Evolutionary conservation across 1,140 invertebrate genomes (phyloP).

Genomic region (Rhagoletis zephyria): DNA sequence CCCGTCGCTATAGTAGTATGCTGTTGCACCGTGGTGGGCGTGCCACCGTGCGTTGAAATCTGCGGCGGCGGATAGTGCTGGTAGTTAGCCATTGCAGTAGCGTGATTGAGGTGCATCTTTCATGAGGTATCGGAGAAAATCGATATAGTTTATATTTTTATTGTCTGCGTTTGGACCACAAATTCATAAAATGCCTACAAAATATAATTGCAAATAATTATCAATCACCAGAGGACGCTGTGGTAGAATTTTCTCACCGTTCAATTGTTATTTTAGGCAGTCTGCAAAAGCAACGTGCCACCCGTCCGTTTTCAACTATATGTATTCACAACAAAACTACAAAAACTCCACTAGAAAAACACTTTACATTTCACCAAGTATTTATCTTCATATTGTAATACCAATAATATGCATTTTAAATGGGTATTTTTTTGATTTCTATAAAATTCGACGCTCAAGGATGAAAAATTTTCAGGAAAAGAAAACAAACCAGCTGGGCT

Average conservation of each 20-base stretch:
- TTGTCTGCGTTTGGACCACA: conserved; percentile 27
- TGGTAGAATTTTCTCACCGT: conserved; percentile 53
- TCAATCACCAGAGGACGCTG: conserved; percentile 28
- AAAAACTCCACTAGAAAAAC: conserved; percentile 12
- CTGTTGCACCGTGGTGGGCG: conserved; percentile 63
- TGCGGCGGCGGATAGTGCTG: conserved; percentile 70
- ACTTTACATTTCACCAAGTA: background rate
- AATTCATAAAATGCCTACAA: conserved; percentile 37
- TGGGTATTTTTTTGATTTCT: conserved; percentile 21
- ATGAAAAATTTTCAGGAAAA: conserved; percentile 59
- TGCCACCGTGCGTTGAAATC: conserved; percentile 63
- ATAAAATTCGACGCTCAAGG: conserved; percentile 55
- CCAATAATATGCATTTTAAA: conserved; percentile 6
- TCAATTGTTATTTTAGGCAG: conserved; percentile 55
- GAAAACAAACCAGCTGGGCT: conserved; percentile 61
- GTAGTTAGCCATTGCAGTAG: conserved; percentile 70
- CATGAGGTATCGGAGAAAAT: conserved; percentile 62
- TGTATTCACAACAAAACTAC: conserved; percentile 12
- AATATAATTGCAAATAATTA: conserved; percentile 47
- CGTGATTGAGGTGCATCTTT: conserved; percentile 71
- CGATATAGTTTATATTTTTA: conserved; percentile 50
- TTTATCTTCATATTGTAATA: background rate
- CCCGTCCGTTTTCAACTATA: conserved; percentile 39
- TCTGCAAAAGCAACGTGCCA: conserved; percentile 58
- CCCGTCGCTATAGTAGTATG: conserved; percentile 65